Evolutionary conservation across 2,797 vertebrate species (phyloP).

Genomic region (Lepidocolaptes lacrymiger): DNA sequence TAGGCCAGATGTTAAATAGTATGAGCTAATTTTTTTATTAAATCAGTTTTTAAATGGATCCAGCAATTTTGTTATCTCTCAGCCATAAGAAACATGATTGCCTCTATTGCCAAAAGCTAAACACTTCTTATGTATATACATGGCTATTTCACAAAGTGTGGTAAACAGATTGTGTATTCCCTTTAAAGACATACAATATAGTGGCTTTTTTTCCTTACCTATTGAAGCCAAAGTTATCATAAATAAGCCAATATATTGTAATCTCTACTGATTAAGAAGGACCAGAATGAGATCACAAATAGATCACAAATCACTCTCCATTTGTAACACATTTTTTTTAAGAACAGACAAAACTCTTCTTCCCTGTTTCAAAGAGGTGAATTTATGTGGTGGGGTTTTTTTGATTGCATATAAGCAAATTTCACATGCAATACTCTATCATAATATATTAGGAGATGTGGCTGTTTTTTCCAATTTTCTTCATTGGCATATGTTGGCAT

Average conservation of each 20-base stretch:
- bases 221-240: neutral
- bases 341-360: neutral
- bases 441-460: neutral
- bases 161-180: neutral
- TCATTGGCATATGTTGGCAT: neutral
- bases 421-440: neutral
- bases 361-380: neutral
- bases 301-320: neutral
- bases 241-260: neutral
- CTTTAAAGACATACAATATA: rapidly evolving
- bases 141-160: neutral
- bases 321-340: neutral
- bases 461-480: neutral
- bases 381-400: neutral
- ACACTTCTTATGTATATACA: neutral
- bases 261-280: neutral
- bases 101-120: neutral
- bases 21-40: neutral
- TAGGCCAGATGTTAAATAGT: neutral
- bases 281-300: neutral
- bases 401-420: neutral
- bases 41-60: neutral
- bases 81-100: neutral
- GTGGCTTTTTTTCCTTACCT: neutral
- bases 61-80: neutral